Evolutionary conservation across 1,140 invertebrate species (phyloP), one percentile per base, ranked within the genome.

Genomic region (Thalassaphorura encarpata): DNA sequence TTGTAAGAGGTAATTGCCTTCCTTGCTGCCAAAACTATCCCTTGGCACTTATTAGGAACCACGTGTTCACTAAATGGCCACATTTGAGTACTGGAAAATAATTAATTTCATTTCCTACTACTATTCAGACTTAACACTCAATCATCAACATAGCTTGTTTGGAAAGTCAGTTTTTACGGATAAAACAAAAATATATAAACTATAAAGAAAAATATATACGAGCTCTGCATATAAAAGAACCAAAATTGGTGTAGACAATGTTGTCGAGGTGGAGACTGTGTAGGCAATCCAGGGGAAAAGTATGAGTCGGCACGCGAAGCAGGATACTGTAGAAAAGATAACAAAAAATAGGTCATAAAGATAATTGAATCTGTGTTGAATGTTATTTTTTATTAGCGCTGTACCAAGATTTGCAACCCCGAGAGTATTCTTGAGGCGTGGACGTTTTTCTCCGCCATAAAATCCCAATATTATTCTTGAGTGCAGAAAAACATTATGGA

Each of bases 401-500:
- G 5, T 47, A 47, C 45, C 45, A 13, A 51, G 31, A 39, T 51
- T 51, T 4, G 48, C 48, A 24, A 51, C 21, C 18, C 48, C 48
- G 5, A 51, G 48, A 11, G 48, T 33, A 36, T 51, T 51, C 31
- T 36, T 51, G 5, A 51, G 31, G 11, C 21, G 23, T 4, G 5
- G 3, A n/a, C 33, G 19, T 24, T 36, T 6, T 8, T 51, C 48
- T 13, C 21, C 31, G 5, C 48, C 48, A 23, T 51, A 51, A 18
- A 51, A 51, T 26, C 18, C 33, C 4, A 51, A 5, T n/a, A 51
- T 24, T 13, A 51, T 36, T 24, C 48, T 31, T 5, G 48, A 51
- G 31, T 51, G 48, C 21, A 51, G 48, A 21, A 51, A 51, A 16
- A 51, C 33, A 24, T 51, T 51, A 29, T 51, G 48, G 21, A 51